Base-by-base conservation (phyloP, 2,113 vertebrate species). In the Neofelis nebulosa region DNA sequence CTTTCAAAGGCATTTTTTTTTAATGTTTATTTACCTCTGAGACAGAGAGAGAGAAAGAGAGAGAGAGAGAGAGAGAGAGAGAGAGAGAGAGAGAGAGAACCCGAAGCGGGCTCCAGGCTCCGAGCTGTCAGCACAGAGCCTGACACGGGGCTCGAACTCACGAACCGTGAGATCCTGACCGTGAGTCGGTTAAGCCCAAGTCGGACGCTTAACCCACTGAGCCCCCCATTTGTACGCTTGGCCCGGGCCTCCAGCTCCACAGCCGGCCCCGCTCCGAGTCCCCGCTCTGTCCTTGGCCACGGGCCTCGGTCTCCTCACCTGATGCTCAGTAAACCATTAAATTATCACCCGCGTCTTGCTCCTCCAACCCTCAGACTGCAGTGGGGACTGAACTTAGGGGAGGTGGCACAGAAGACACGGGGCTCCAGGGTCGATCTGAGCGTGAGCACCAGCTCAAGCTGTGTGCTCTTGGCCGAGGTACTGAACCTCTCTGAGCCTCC, bases 221-320 rank as follows among this genome's bases (percentile, higher is more conserved):
- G 52, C 52, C 52, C 14, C 50, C 15, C 3, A 15, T 45, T 1
- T 7, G 13, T 4, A 1, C 0, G 2, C 31, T 10, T 0, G 0
- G 36, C 5, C 9, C 14, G 19, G 0, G 21, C 29, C 71, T 2
- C 41, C 3, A 25, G 87, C 21, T 63, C 33, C 36, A 14, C 1
- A 4, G n/a, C 36, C 9, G 0, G 7, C 76, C 52, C 83, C 33
- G 38, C 12, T 25, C 12, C 0, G 1, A 25, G 82, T 16, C 25
- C 71, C 29, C 1, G 36, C 18, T 0, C 0, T 2, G n/a, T 27
- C 29, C 1, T 18, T 12, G 4, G 31, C 7, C 6, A 0, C 1
- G 1, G 78, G 14, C 65, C 88, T 16, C 0, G 21, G 50, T 3
- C 10, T 74, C 68, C 57, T 48, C 74, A 23, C 13, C n/a, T 1